Base-by-base conservation (phyloP, 2,797 vertebrate species). In the Malurus leucopterus region DNA sequence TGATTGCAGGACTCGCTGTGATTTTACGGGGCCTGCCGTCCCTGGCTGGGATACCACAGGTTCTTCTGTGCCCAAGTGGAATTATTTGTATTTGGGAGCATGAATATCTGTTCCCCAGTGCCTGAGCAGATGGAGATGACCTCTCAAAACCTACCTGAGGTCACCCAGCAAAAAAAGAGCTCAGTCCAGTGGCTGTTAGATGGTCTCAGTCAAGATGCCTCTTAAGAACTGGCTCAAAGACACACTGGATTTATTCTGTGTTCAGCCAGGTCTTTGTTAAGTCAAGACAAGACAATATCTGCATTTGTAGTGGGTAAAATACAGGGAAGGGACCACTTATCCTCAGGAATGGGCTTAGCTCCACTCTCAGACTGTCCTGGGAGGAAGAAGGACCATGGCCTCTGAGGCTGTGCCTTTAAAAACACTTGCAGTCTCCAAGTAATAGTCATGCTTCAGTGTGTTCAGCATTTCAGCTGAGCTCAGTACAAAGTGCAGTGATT, bases 401-500 rank as follows among this genome's bases (percentile, higher is more conserved):
- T 84, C 59, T 61, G 65, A 90, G 63, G 43, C 88, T 93, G 72
- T 90, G 46, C 67, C 83, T 96, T 93, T 86, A 93, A 94, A 93
- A 94, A 77, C 88, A 89, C 68, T 94, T 90, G 58, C 91, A 91
- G 81, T 71, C 90, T 92, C 88, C 90, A 93, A 95, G 95, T 92
- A 95, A 95, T 94, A 96, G 95, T 94, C 89, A 92, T 68, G 90
- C 86, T 96, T 92, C 89, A 91, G 72, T 27, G 30, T 89, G 68
- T 73, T 92, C 76, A 91, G 92, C 80, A 83, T 92, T 96, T 95
- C 46, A 70, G 92, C 94, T 91, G 91, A 95, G 92, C 92, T 96
- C 90, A 95, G 93, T 90, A 93, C 89, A 93, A 96, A 96, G 93
- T 85, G 72, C 65, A 76, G 54, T 91, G 93, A 95, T 97, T 96